Conservation (phyloP, 2,888 invertebrate genomes). For the Nemoura dubitans region DNA sequence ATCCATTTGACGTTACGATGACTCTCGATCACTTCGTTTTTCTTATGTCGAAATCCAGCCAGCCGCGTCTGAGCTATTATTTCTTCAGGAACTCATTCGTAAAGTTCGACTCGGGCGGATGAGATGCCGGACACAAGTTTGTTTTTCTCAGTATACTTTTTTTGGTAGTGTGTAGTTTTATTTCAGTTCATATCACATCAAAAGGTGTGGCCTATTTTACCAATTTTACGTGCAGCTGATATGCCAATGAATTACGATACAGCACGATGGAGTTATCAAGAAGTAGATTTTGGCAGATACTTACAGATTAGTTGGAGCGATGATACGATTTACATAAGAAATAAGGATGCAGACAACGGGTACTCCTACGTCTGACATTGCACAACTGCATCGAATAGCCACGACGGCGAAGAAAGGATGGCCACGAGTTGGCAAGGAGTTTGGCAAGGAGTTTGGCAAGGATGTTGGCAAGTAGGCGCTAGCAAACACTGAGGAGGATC, state of each 20-base stretch:
- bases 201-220: background rate
- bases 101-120: background rate
- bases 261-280: background rate
- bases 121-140: background rate
- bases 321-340: no score
- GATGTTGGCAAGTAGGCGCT: background rate
- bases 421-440: background rate
- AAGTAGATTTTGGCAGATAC: background rate
- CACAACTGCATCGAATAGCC: background rate
- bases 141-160: background rate
- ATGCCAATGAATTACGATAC: no score
- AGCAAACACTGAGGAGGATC: no score
- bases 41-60: background rate
- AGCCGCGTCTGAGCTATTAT: background rate
- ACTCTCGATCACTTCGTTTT: background rate
- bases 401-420: background rate
- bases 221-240: no score
- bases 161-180: background rate
- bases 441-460: background rate
- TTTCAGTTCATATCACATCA: background rate
- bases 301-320: no score
- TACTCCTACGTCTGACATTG: background rate
- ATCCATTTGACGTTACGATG: background rate
- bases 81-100: background rate
- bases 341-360: background rate